These are phyloP conservation scores for Callorhinus ursinus DNA, from an alignment of 2,113 vertebrate genomes.

Conservation along the genomic window DNA sequence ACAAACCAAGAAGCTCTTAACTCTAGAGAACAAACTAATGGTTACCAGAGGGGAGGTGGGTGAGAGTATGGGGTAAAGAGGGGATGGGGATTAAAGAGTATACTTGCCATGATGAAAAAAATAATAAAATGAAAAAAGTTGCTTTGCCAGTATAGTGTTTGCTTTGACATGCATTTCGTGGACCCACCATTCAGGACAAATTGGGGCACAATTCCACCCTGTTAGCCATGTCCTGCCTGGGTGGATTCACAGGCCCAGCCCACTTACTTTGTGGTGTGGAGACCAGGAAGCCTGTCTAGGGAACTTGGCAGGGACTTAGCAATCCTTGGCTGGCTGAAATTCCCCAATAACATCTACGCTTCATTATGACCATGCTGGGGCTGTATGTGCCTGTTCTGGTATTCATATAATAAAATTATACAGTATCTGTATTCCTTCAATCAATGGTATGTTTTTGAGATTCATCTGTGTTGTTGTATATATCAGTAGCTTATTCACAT, in stretches of 20 bases:
- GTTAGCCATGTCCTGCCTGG: accelerated
- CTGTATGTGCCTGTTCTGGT: not conserved
- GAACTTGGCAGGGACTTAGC: no score
- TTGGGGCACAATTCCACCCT: accelerated
- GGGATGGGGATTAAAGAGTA: not conserved
- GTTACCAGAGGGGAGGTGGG: not conserved
- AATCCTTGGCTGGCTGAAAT: not conserved
- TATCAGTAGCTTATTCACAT: not conserved
- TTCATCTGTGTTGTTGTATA: not conserved
- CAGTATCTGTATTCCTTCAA: not conserved
- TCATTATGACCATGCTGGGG: not conserved
- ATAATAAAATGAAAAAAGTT: not conserved
- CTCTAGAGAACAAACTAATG: not conserved
- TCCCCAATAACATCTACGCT: accelerated
- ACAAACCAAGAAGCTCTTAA: not conserved
- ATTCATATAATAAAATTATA: not conserved
- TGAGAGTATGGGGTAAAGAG: not conserved
- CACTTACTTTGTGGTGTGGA: not conserved
- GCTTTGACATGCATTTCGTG: not conserved
- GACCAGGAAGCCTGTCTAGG: not conserved
- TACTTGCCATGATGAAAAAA: not conserved
- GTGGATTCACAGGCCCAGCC: no score
- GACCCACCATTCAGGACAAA: not conserved
- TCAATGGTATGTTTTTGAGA: not conserved
- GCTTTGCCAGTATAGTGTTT: not conserved